Conservation (phyloP, 2,113 vertebrate species). For the Tragelaphus scriptus region DNA sequence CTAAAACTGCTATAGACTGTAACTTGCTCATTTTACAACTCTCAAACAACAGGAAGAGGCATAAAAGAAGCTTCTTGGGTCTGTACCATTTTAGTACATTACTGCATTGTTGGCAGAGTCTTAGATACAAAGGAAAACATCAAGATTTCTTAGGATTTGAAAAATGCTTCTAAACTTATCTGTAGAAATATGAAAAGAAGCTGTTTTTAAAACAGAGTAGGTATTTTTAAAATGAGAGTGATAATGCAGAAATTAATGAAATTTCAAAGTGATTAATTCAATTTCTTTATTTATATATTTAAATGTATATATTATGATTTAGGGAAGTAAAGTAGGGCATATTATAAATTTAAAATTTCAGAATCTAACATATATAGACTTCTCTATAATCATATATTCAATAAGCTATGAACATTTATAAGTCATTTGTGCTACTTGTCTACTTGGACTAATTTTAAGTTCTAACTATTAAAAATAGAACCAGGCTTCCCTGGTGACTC, state of each 20-base stretch:
- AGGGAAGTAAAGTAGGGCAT: neutral
- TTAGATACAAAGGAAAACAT: conserved; percentile 23
- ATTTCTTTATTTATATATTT: neutral
- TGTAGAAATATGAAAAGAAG: neutral
- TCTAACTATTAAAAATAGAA: neutral
- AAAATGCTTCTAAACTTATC: neutral
- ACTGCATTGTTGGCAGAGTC: neutral
- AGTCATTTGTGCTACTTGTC: neutral
- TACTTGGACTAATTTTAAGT: conserved; percentile 19
- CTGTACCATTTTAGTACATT: neutral
- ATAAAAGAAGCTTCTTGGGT: neutral
- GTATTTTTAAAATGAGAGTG: neutral
- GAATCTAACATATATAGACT: neutral
- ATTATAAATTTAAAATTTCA: neutral
- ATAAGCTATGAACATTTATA: neutral
- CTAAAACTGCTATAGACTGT: neutral
- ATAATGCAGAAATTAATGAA: neutral
- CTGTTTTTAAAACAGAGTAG: neutral
- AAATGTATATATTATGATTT: conserved; percentile 17
- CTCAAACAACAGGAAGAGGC: neutral
- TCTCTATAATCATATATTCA: conserved; percentile 2
- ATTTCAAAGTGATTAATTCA: neutral
- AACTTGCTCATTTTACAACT: neutral
- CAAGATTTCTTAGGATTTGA: neutral
- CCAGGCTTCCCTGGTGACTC: neutral